Percentiles rank a stretch among this genome's conserved stretches.
phyloP scores from a whole-genome alignment of 2,888 invertebrate genomes.

The Marasmarcha lunaedactyla region DNA sequence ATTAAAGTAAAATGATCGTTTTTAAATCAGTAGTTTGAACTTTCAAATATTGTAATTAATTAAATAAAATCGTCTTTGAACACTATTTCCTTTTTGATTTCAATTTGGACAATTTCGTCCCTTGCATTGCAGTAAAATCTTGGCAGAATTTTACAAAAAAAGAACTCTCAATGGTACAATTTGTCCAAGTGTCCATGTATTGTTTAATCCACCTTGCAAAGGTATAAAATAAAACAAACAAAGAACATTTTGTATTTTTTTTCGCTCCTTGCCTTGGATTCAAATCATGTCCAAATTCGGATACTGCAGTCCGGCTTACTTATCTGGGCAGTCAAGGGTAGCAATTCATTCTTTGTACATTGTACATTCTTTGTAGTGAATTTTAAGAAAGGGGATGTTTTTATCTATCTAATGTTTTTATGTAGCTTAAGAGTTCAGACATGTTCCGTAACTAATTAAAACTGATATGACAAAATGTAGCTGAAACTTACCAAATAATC shows the following conservation, averaged over 20 bases:
- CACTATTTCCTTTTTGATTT: not conserved
- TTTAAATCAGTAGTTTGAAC: not conserved
- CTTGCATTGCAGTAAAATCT: not conserved
- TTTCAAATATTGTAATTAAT: not conserved
- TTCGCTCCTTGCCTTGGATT: no score
- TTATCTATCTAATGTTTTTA: no score
- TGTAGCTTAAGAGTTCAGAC: no score
- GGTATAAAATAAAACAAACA: conserved; percentile 51
- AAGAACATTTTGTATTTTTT: conserved; percentile 12
- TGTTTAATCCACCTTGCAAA: conserved; percentile 57
- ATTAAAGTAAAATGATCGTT: conserved; percentile 31
- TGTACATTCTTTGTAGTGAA: no score
- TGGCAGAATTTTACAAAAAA: not conserved
- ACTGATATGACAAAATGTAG: no score
- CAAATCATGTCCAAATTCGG: no score
- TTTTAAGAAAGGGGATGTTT: no score
- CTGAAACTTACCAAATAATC: no score
- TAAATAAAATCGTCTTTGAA: not conserved
- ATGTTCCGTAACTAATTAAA: no score
- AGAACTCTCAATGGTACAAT: conserved; percentile 7
- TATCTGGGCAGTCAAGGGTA: no score
- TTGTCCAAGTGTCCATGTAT: conserved; percentile 43
- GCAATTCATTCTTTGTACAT: no score
- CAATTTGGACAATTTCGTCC: not conserved
- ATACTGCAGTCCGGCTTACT: no score